These are phyloP conservation scores for Brachionichthys hirsutus DNA, from an alignment of 2,113 vertebrate species.

Conservation along the genomic window DNA sequence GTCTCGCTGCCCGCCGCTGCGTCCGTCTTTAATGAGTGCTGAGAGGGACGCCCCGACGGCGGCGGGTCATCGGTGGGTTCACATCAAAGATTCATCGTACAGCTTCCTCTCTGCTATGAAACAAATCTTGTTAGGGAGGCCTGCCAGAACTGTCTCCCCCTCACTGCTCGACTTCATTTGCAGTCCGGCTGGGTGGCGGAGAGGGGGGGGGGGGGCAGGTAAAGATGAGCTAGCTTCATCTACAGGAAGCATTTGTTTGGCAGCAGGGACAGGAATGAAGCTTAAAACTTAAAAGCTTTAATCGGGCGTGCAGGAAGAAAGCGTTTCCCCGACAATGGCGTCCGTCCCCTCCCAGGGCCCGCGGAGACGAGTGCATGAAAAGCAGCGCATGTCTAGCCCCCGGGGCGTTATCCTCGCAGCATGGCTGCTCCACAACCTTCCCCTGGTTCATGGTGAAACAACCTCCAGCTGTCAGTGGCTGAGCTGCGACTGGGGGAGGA, in stretches of 20 bases:
- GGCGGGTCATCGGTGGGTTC: constrained; percentile 60
- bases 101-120: constrained; percentile 52
- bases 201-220: neutral
- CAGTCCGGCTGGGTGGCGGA: constrained; percentile 1
- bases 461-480: constrained; percentile 56
- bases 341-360: too few relatives aligned
- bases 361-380: too few relatives aligned
- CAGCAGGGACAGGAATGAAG: constrained; percentile 5
- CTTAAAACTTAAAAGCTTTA: neutral
- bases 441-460: too few relatives aligned
- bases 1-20: constrained; percentile 39
- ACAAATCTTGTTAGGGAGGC: constrained; percentile 64
- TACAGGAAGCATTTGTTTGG: constrained; percentile 33
- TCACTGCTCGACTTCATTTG: constrained; percentile 33
- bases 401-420: neutral
- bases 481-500: constrained; percentile 28
- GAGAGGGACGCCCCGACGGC: constrained; percentile 59
- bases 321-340: too few relatives aligned
- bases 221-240: constrained; percentile 43
- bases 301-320: too few relatives aligned
- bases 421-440: constrained; percentile 24
- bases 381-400: too few relatives aligned
- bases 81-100: constrained; percentile 74
- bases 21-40: constrained; percentile 55
- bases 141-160: constrained; percentile 41